phyloP scores from a whole-genome alignment of 2,797 vertebrate genomes.

The Darevskia nairensis region DNA sequence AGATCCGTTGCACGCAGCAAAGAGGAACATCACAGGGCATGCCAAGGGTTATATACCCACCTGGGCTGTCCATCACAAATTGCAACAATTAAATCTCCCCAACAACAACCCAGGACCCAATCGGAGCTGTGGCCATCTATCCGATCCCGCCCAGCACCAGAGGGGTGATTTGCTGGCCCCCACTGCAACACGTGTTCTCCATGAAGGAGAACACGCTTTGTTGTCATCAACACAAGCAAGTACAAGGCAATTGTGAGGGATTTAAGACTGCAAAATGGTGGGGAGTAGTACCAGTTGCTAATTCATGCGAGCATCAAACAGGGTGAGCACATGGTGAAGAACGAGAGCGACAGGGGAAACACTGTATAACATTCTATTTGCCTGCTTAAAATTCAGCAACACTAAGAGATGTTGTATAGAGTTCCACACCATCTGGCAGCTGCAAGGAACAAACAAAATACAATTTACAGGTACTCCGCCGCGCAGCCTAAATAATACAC shows the following conservation, averaged over 20 bases:
- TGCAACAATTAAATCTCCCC: no score
- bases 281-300: neutral
- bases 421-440: constrained; percentile 69
- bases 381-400: constrained; percentile 61
- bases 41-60: no score
- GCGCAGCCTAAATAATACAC: constrained; percentile 63
- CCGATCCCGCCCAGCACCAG: no score
- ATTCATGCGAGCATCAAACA: neutral
- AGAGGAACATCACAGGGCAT: no score
- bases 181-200: no score
- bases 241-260: neutral
- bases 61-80: no score
- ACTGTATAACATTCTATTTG: constrained; percentile 36
- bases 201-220: no score
- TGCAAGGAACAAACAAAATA: constrained; percentile 65
- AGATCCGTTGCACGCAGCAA: no score
- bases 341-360: constrained; percentile 16
- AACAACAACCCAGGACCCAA: no score
- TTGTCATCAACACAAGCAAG: neutral
- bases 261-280: neutral
- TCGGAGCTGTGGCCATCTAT: no score
- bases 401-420: constrained; percentile 52
- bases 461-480: constrained; percentile 63
- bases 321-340: neutral
- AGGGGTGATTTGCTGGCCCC: no score